phyloP scores from a whole-genome alignment of 2,888 invertebrate species.

The Dicyrtomina minuta region DNA sequence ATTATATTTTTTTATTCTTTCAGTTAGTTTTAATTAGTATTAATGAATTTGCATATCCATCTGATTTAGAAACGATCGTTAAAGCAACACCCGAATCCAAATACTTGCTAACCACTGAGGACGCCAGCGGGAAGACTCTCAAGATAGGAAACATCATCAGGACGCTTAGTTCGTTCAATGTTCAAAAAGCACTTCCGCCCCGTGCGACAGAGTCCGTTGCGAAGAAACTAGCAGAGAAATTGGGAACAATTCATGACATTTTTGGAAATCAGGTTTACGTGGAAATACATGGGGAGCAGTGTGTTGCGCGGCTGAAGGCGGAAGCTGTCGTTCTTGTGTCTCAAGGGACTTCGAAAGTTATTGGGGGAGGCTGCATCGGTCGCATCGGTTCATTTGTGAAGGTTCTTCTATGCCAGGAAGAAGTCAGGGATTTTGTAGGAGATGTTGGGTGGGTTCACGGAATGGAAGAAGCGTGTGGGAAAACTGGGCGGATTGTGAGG shows the following conservation, averaged over 20 bases:
- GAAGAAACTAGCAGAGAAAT: no score
- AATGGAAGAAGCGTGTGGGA: conserved; percentile 18
- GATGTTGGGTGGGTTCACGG: background rate
- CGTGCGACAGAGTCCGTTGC: no score
- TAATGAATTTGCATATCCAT: no score
- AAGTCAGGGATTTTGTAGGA: background rate
- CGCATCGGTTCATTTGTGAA: conserved; percentile 7
- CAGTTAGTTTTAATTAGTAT: no score
- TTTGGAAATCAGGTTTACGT: conserved; percentile 5
- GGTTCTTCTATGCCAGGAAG: background rate
- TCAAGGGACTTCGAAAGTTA: background rate
- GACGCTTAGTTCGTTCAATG: no score
- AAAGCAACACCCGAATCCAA: no score
- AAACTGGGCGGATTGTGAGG: conserved; percentile 9
- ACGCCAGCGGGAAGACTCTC: no score
- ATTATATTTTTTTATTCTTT: no score
- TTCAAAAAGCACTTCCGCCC: no score
- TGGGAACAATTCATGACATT: conserved; percentile 16
- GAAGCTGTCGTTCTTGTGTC: background rate
- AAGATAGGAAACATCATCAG: no score
- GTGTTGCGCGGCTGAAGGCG: background rate
- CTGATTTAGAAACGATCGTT: no score
- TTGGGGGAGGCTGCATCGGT: background rate
- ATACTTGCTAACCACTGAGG: no score
- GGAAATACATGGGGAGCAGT: background rate